These are phyloP conservation scores for Rhagologus leucostigma DNA, from an alignment of 2,113 vertebrate species.

Conservation along the genomic window DNA sequence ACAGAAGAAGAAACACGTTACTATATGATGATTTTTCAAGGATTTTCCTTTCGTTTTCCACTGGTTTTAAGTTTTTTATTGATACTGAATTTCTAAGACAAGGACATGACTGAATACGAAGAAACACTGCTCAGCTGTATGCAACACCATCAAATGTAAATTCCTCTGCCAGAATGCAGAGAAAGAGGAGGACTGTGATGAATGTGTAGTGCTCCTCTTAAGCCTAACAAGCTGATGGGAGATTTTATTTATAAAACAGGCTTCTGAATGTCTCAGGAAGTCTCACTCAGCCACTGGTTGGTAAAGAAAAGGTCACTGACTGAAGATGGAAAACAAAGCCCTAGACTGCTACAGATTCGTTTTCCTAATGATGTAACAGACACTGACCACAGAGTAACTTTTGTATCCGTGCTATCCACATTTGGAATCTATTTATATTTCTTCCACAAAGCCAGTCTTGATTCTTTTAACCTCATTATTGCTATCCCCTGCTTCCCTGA, in stretches of 20 bases:
- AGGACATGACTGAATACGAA: neutral
- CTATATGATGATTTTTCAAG: neutral
- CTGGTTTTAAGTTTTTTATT: neutral
- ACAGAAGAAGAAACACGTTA: neutral
- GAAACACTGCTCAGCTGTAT: neutral
- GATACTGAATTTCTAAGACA: neutral
- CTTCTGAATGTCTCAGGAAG: neutral
- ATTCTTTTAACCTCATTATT: constrained; percentile 5
- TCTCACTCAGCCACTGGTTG: neutral
- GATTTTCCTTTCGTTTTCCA: neutral
- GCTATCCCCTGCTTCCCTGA: neutral
- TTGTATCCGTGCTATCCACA: neutral
- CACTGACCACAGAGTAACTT: neutral
- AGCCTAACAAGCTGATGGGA: neutral
- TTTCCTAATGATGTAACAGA: neutral
- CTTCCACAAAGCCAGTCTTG: neutral
- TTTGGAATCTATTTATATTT: neutral
- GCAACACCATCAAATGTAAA: neutral
- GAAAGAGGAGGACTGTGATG: neutral
- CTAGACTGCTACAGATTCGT: neutral
- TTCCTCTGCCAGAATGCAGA: neutral
- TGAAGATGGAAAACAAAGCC: neutral
- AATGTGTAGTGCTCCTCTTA: neutral
- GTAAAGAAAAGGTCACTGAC: neutral
- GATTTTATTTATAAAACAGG: neutral